phyloP scores from a whole-genome alignment of 64 coral and sea anemone genomes.

The Cladopsammia gracilis region DNA sequence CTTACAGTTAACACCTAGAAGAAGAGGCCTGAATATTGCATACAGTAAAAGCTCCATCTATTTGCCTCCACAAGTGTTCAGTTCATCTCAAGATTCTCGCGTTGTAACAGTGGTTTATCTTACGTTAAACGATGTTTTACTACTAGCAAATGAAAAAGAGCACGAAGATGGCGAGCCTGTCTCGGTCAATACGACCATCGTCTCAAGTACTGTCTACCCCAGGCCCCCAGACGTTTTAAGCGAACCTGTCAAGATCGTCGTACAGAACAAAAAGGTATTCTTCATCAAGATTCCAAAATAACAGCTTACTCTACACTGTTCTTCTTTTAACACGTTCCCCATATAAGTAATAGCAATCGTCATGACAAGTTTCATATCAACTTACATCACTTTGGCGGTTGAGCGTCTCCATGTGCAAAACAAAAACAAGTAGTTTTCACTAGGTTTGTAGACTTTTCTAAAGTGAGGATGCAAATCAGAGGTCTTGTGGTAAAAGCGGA shows the following conservation, averaged over 20 bases:
- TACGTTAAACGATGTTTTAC: constrained; percentile 3
- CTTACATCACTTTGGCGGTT: no score
- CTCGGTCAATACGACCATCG: neutral
- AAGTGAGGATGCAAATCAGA: no score
- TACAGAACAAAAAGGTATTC: constrained; percentile 18
- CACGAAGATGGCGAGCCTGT: neutral
- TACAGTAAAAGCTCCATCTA: constrained; percentile 3
- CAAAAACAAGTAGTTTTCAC: no score
- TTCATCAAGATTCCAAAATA: no score
- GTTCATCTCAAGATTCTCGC: neutral
- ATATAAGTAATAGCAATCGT: no score
- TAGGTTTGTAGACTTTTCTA: no score
- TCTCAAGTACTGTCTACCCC: neutral
- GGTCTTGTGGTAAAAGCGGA: no score
- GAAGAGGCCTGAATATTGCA: neutral
- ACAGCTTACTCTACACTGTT: no score
- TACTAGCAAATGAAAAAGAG: neutral
- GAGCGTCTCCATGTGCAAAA: no score
- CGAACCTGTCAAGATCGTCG: neutral
- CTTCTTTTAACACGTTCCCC: no score
- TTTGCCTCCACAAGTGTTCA: neutral
- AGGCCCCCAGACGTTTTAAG: neutral
- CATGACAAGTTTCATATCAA: no score
- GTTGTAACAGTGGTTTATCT: neutral
- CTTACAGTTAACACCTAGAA: no score